These are phyloP conservation scores for Hassar affinis DNA, from an alignment of 2,113 vertebrate genomes.

Conservation along the genomic window DNA sequence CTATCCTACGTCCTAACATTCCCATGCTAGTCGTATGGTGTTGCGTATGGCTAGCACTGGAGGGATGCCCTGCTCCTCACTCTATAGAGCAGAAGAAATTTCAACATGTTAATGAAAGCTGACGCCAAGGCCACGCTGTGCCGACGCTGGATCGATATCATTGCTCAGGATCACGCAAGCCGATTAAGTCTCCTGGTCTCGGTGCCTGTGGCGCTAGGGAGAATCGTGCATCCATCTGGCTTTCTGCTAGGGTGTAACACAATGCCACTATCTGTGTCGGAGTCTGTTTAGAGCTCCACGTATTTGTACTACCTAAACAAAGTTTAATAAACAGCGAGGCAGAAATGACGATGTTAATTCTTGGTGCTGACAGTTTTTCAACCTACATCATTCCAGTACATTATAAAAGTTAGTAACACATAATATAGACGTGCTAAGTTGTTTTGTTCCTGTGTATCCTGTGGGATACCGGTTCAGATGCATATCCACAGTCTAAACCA, in stretches of 20 bases:
- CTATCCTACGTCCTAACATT: constrained; percentile 23
- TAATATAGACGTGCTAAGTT: background rate
- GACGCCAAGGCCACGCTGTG: constrained; percentile 42
- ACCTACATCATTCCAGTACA: too few relatives aligned
- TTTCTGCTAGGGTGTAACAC: background rate
- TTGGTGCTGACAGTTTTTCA: background rate
- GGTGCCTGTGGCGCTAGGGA: background rate
- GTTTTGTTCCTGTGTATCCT: background rate
- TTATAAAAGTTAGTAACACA: background rate
- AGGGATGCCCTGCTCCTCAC: constrained; percentile 43
- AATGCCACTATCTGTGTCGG: background rate
- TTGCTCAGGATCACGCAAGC: constrained; percentile 50
- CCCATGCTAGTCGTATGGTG: constrained; percentile 11
- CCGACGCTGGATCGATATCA: constrained; percentile 52
- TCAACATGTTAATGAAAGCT: constrained; percentile 60
- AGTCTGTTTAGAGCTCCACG: background rate
- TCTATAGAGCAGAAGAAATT: constrained; percentile 54
- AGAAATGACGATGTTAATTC: background rate
- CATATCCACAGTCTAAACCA: background rate
- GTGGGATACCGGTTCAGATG: background rate
- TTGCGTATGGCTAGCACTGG: background rate
- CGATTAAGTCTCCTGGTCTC: constrained; percentile 41
- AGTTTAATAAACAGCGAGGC: too few relatives aligned
- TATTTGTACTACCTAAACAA: background rate
- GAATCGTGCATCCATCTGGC: constrained; percentile 9